These are phyloP conservation scores for Drosophila tropicalis DNA, from an alignment of 1,140 invertebrate genomes.

Conservation along the genomic window DNA sequence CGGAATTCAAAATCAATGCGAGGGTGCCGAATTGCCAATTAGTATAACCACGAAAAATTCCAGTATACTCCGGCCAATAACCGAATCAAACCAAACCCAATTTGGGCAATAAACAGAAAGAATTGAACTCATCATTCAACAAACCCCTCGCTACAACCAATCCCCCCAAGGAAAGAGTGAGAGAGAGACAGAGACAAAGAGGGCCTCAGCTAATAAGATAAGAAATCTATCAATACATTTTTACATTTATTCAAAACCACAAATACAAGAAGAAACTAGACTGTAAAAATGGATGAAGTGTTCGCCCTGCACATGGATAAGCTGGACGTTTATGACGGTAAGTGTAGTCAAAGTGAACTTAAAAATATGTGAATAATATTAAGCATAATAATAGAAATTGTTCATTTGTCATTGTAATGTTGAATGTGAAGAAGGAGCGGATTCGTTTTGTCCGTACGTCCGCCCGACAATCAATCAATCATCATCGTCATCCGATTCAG, in stretches of 20 bases:
- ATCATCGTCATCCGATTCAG: constrained; percentile 47
- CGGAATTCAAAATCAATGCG: constrained; percentile 30
- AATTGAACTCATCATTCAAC: neutral
- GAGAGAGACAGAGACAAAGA: neutral
- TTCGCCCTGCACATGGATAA: constrained; percentile 76
- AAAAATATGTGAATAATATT: constrained; percentile 71
- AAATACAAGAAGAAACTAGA: constrained; percentile 30
- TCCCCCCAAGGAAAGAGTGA: neutral
- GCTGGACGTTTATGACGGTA: constrained; percentile 72
- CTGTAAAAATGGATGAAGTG: constrained; percentile 69
- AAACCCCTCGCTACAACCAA: neutral
- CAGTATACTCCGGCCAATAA: constrained; percentile 1
- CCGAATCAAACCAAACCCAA: constrained; percentile 18
- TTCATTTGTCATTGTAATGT: constrained; percentile 59
- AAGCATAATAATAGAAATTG: constrained; percentile 63
- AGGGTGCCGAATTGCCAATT: constrained; percentile 40
- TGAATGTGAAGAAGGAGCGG: neutral
- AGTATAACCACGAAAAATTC: constrained; percentile 33
- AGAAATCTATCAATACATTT: constrained; percentile 13
- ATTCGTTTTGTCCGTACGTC: neutral
- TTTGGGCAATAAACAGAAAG: constrained; percentile 3
- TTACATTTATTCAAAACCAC: constrained; percentile 12
- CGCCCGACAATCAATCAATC: constrained; percentile 1
- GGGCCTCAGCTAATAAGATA: neutral
- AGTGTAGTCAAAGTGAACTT: constrained; percentile 40